These are phyloP conservation scores for Apoda limacodes DNA, from an alignment of 2,888 invertebrate genomes.

Conservation along the genomic window DNA sequence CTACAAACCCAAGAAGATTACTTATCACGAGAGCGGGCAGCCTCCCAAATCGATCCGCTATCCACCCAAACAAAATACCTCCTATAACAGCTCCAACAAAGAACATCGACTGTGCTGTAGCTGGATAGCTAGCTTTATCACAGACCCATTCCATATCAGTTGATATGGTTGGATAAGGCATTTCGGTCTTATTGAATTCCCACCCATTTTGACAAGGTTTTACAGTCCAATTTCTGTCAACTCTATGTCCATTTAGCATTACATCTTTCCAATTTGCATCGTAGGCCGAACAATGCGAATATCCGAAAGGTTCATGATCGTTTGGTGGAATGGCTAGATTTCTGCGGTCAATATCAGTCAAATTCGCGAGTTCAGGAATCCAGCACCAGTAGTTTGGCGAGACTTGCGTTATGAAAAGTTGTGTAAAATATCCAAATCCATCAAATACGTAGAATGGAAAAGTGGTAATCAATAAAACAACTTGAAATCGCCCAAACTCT, in stretches of 20 bases:
- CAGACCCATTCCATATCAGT: slow-evolving; percentile 51
- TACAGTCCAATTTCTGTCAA: slow-evolving; percentile 29
- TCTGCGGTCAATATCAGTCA: slow-evolving; percentile 34
- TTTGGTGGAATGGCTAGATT: slow-evolving; percentile 35
- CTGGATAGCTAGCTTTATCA: slow-evolving; percentile 41
- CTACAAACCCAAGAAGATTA: slow-evolving; percentile 37
- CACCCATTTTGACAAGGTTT: slow-evolving; percentile 39
- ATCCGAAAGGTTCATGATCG: slow-evolving; percentile 28
- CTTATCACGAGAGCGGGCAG: slow-evolving; percentile 36
- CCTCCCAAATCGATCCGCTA: slow-evolving; percentile 42
- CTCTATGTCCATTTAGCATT: slow-evolving; percentile 22
- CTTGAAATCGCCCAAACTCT: slow-evolving; percentile 40
- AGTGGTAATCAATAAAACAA: slow-evolving; percentile 16
- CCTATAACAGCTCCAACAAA: slow-evolving; percentile 46
- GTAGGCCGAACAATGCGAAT: slow-evolving; percentile 38
- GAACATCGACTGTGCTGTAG: slow-evolving; percentile 42
- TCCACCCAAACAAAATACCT: slow-evolving; percentile 40
- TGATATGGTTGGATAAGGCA: slow-evolving; percentile 43
- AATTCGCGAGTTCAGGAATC: slow-evolving; percentile 39
- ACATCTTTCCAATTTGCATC: slow-evolving; percentile 41
- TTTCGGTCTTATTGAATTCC: slow-evolving; percentile 47
- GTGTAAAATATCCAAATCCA: slow-evolving; percentile 36
- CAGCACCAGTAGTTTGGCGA: slow-evolving; percentile 46
- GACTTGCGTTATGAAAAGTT: slow-evolving; percentile 42
- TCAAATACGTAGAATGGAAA: slow-evolving; percentile 42